Conservation (phyloP, 2,888 invertebrate species). For the Hesperia comma region DNA sequence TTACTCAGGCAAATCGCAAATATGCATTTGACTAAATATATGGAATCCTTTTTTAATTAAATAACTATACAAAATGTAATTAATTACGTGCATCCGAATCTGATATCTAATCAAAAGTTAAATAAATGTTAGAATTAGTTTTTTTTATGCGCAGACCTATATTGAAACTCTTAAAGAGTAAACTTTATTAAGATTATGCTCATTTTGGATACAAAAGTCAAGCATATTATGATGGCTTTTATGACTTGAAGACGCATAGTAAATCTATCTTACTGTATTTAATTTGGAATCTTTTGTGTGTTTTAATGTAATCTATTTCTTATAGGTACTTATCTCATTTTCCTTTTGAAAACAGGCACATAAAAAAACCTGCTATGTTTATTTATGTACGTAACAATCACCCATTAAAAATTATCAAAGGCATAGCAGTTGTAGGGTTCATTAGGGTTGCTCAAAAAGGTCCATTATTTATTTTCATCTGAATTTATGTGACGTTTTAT, state of each 20-base stretch:
- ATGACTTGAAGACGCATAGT: not conserved
- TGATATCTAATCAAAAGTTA: not conserved
- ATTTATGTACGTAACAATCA: no score
- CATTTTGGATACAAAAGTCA: constrained; percentile 2
- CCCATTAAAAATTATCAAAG: no score
- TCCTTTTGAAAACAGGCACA: not conserved
- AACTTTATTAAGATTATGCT: constrained; percentile 11
- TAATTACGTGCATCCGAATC: no score
- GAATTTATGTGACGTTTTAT: not conserved
- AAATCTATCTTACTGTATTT: not conserved
- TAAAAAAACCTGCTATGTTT: no score
- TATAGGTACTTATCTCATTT: not conserved
- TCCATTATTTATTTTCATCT: no score
- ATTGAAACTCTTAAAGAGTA: constrained; percentile 30
- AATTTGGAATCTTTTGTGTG: not conserved
- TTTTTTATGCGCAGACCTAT: constrained; percentile 19
- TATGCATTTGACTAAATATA: no score
- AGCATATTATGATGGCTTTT: not conserved
- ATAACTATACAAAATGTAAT: no score
- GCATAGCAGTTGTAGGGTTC: no score
- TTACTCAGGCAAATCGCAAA: no score
- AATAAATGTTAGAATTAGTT: constrained; percentile 27
- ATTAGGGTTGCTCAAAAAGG: no score
- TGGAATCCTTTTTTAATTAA: no score
- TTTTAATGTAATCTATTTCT: not conserved